Conservation (phyloP, 2,797 vertebrate species). For the Lutjanus campechanus region DNA sequence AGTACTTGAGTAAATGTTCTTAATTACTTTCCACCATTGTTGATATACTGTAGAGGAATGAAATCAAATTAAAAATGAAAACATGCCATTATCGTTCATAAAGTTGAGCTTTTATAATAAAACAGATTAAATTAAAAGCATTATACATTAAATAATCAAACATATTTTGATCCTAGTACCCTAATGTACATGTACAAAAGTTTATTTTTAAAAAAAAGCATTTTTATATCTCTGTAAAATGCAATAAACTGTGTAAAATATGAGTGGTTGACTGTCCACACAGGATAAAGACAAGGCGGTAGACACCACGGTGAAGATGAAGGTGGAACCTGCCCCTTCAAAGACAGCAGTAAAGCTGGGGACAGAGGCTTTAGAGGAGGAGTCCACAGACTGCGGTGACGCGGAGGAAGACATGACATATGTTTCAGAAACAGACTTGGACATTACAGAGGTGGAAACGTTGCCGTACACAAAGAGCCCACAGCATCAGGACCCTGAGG, state of each 20-base stretch:
- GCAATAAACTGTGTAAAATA: background rate
- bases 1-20: no score
- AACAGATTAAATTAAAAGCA: background rate
- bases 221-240: background rate
- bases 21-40: no score
- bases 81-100: background rate
- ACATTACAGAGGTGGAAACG: constrained; percentile 69
- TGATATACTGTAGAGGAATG: background rate
- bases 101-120: background rate
- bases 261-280: background rate
- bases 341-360: constrained; percentile 7
- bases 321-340: background rate
- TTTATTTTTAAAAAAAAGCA: background rate
- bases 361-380: constrained; percentile 41
- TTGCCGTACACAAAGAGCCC: constrained; percentile 48
- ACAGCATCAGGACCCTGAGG: constrained; percentile 6
- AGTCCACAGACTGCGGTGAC: constrained; percentile 48
- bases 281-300: constrained; percentile 50
- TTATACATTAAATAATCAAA: background rate
- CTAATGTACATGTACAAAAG: background rate
- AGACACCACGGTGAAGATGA: constrained; percentile 13
- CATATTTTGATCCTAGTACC: background rate
- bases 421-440: constrained; percentile 76
- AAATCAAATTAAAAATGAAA: background rate
- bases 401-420: constrained; percentile 16